Evolutionary conservation across 2,797 vertebrate species (phyloP), one percentile per base, ranked within the genome.

Genomic region (Yasuhikotakia modesta): DNA sequence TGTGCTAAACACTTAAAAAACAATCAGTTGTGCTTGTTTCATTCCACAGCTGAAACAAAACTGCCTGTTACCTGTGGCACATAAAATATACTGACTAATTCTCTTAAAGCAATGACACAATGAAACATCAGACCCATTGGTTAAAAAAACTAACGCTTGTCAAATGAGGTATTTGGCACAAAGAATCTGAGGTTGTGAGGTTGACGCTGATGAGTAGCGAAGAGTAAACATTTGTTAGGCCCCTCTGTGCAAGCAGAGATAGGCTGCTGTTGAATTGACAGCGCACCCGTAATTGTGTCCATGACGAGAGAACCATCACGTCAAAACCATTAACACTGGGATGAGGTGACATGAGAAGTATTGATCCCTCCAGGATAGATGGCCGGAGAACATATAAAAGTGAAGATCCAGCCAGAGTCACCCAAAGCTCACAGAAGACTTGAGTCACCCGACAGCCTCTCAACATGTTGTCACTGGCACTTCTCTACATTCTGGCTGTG

Each of bases 191-290:
- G 75, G 65, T 76, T 60, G 70, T 73, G 76, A 81, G 85, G 78
- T 84, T 80, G 80, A 79, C 67, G 52, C 85, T 90, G 89, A 93
- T 90, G 89, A 85, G 86, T 83, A 81, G 79, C 19, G 67, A 64
- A 86, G 85, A 86, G 90, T 79, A 91, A 94, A 94, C 92, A 94
- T 94, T 94, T 93, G 91, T 93, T 90, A 91, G 87, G 85, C 72
- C 78, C 73, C 85, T 85, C 93, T 94, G 93, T 87, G 86, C 91
- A 93, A 94, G 91, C 92, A 91, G 84, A 92, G 93, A 94, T 94
- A 94, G 91, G 86, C 84, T 77, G 19, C 10, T 35, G 79, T 76
- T 87, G 84, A 90, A 91, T 92, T 88, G 92, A 92, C 89, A 90
- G 86, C 81, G 14, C 85, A 80, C 58, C 76, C 84, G 90, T 89